Percentiles rank a stretch among this genome's conserved stretches.
Conservation (phyloP, 35 echinoderm and acorn worm species). For the Apostichopus japonicus region DNA sequence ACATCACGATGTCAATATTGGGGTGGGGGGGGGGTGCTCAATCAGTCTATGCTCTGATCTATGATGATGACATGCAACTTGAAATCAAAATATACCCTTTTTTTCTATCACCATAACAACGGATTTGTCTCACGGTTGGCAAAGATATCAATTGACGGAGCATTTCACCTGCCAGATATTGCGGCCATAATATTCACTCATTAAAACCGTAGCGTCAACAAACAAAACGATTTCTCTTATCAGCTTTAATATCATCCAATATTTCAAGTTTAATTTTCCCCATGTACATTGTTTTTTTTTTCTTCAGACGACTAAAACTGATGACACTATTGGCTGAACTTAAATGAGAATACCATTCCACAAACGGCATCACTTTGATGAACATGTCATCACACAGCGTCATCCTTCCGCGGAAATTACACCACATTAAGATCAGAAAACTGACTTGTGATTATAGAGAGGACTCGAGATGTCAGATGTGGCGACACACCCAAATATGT, state of each 20-base stretch:
- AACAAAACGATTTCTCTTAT: neutral
- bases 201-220: neutral
- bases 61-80: too few relatives aligned
- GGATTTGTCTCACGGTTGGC: too few relatives aligned
- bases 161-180: too few relatives aligned
- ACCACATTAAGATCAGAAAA: neutral
- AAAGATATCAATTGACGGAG: too few relatives aligned
- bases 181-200: neutral
- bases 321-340: neutral
- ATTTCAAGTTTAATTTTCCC: too few relatives aligned
- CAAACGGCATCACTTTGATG: conserved; percentile 21
- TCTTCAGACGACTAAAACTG: neutral
- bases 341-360: neutral
- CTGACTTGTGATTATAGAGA: neutral
- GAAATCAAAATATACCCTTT: too few relatives aligned
- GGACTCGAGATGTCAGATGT: too few relatives aligned
- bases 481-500: too few relatives aligned
- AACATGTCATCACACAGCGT: neutral
- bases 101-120: too few relatives aligned
- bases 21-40: too few relatives aligned
- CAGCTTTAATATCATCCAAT: neutral
- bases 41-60: too few relatives aligned
- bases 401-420: neutral
- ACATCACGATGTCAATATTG: too few relatives aligned
- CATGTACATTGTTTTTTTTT: neutral